Conservation (phyloP, 64 coral and sea anemone genomes). For the Catalaphyllia jardinei region DNA sequence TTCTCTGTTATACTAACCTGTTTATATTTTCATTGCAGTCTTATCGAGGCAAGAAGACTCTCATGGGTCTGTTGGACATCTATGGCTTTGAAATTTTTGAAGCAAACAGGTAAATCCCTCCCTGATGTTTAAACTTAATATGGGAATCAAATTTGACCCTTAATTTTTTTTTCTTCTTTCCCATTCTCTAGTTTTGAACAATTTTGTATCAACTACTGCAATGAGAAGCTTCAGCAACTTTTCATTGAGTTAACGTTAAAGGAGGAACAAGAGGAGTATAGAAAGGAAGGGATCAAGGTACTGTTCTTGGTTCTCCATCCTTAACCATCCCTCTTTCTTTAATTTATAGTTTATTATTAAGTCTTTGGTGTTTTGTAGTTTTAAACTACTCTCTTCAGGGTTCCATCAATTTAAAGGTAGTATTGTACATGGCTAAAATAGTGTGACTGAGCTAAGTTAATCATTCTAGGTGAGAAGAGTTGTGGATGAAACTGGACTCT, state of each 20-base stretch:
- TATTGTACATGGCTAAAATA: too few relatives aligned
- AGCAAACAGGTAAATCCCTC: conserved; percentile 70
- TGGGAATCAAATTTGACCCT: too few relatives aligned
- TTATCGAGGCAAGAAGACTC: conserved; percentile 63
- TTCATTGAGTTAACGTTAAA: conserved; percentile 94
- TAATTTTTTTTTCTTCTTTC: background rate
- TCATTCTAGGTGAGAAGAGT: too few relatives aligned
- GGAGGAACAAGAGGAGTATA: conserved; percentile 92
- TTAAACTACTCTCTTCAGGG: too few relatives aligned
- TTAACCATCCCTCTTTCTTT: too few relatives aligned
- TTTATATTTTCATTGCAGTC: conserved; percentile 37
- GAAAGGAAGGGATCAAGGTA: conserved; percentile 90
- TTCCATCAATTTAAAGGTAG: too few relatives aligned
- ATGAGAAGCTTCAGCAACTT: conserved; percentile 94
- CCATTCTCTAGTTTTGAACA: conserved; percentile 82
- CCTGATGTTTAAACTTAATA: background rate
- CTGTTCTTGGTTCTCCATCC: background rate
- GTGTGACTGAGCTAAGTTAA: too few relatives aligned
- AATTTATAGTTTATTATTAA: too few relatives aligned
- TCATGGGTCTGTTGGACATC: conserved; percentile 94
- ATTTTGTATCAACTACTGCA: conserved; percentile 97
- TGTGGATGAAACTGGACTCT: too few relatives aligned
- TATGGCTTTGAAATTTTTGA: conserved; percentile 99
- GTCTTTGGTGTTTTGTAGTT: too few relatives aligned
- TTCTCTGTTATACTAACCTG: too few relatives aligned